Evolutionary conservation across 2,888 invertebrate species (phyloP), one percentile per base, ranked within the genome.

Genomic region (Amiota communis): DNA sequence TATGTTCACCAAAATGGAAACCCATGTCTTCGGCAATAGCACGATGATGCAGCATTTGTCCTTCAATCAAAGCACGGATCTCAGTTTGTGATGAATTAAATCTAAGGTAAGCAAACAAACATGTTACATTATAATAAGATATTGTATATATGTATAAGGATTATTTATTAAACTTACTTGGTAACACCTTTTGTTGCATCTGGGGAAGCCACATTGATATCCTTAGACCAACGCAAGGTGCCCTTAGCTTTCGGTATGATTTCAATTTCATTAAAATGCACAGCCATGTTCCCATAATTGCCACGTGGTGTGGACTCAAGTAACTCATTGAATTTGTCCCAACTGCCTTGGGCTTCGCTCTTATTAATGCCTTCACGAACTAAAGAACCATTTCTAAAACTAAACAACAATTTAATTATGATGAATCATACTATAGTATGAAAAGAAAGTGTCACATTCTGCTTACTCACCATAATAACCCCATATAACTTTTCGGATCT

Each of bases 351-450:
- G 0, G 95, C 95, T 72, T 94, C 92, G 17, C 95, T 92, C 70
- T 96, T 91, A 71, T 97, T 95, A 10, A 89, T 76, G 83, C 93
- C 91, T 91, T 98, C 97, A 15, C 99, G 91, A 0, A 97, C 97
- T 23, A 98, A 90, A 0, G 98, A 98, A 0, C 98, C 98, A 91
- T 99, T 99, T 87, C 98, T 96, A 88, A 95, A 97, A 90, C 94
- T 93, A 69, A 17, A 12, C 17, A 17, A 23, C 23, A 9, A 1
- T 13, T 4, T 47, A 1, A 23, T 48, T 8, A 23, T 1, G 13
- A 1, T 0, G 15, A 9, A 48, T 70, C 0, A 12, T 56, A 10
- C 51, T 51, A 51, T 8, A 51, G n/a, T 51, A 2, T n/a, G 53
- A 12, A 53, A 53, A 2, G 36, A 36, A 6, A 6, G 36, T 36